Evolutionary conservation across 2,113 vertebrate genomes (phyloP), one percentile per base, ranked within the genome.

Genomic region (Psittacula cyanocephala): DNA sequence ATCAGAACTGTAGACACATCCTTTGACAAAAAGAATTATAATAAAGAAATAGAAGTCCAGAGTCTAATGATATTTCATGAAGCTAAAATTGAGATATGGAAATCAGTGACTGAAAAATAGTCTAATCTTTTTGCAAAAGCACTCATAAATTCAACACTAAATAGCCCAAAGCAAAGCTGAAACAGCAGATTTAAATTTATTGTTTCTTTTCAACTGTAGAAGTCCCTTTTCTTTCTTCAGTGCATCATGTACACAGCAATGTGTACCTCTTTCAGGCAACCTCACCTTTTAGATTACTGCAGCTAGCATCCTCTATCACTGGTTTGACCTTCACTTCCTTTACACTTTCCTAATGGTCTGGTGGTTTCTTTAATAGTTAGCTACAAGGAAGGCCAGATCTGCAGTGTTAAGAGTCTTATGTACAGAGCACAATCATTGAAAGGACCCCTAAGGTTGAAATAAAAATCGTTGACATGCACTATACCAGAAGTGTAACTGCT

Each of bases 351-450:
- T 31, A 92, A 93, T 44, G 91, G 60, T 95, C 89, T 65, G 86
- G 52, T 87, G 93, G 81, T 92, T 96, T 91, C 91, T 86, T 81
- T 93, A 95, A 92, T 75, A 86, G 89, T 91, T 75, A 59, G n/a
- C 65, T 92, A 91, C 19, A 5, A 86, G 33, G 35, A 84, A 91
- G 52, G 50, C 62, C 72, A 89, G 44, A 64, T 28, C 78, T 87
- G 62, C 52, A 65, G 57, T 68, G 68, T 78, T 75, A 70, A 47
- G 39, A 92, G 43, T 71, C 69, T 78, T 78, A 43, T 70, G 64
- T 76, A 49, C 71, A 88, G 37, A 88, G 55, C 39, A 76, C 52
- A 79, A 16, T 19, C 65, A 71, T 5, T 5, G 7, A 69, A 80
- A 93, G 47, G 29, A 77, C 28, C 13, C 16, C 33, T 29, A 86